phyloP scores from a whole-genome alignment of 2,113 vertebrate species.

The Tyto alba region DNA sequence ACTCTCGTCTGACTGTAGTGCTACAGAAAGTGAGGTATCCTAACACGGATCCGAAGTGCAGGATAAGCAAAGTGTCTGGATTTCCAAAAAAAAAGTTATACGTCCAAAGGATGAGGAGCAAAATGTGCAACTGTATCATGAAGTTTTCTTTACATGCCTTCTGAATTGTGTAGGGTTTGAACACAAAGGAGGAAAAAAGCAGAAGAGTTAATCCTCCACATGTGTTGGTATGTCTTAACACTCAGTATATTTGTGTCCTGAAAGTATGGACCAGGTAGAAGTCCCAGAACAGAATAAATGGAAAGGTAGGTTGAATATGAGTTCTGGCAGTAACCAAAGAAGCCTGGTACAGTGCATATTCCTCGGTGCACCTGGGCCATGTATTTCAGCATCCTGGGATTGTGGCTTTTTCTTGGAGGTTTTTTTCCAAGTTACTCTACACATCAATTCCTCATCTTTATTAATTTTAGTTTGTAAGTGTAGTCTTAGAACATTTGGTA shows the following conservation, averaged over 20 bases:
- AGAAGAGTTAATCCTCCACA: not conserved
- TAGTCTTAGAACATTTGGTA: not conserved
- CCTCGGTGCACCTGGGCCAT: not conserved
- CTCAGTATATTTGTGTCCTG: not conserved
- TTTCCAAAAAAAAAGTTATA: not conserved
- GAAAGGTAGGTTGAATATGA: not conserved
- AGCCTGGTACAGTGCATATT: not conserved
- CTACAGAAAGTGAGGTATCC: not conserved
- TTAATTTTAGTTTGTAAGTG: not conserved
- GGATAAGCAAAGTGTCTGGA: not conserved
- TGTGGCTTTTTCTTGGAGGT: not conserved
- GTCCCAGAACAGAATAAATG: not conserved
- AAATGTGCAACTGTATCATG: not conserved
- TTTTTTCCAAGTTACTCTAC: not conserved
- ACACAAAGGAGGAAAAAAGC: not conserved
- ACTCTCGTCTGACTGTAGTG: not conserved
- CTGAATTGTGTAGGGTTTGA: not conserved
- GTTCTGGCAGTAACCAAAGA: not conserved
- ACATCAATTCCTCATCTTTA: not conserved
- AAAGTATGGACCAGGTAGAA: not conserved
- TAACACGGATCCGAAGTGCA: not conserved
- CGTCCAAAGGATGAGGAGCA: not conserved
- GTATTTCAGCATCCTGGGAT: not conserved
- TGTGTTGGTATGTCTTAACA: not conserved
- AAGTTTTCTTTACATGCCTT: not conserved